Base-by-base conservation (phyloP, 1,140 invertebrate genomes). In the Varroa destructor region DNA sequence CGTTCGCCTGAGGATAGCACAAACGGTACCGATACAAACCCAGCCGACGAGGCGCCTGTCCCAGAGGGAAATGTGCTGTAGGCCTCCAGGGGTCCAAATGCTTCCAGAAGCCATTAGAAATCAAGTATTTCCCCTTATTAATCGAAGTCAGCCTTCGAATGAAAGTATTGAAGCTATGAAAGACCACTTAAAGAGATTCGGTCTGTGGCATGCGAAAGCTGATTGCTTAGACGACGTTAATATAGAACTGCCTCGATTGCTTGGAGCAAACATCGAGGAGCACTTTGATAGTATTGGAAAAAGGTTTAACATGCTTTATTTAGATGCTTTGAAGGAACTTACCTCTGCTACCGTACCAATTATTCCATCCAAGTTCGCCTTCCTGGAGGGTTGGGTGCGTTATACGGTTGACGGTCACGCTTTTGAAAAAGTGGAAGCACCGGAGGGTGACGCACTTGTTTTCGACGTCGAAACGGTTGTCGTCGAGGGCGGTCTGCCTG, bases 401-500 rank as follows among this genome's bases (percentile, higher is more conserved):
- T 97, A 97, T 79, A 74, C 77, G 70, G 36, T 72, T 55, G 74
- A 78, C 76, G 78, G 71, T 61, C 74, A 40, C 43, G 8, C 72
- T 12, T 67, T 40, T 12, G 56, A 75, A 73, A 55, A 71, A 55
- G 80, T 83, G n/a, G 74, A 76, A 40, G 82, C 74, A 76, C 84
- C 84, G 46, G 76, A 79, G 43, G 95, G 95, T 78, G 81, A 88
- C 76, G 87, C 86, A 5, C 78, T 97, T 8, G 85, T 99, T 71
- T 95, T 98, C 85, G 96, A 99, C 83, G 88, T 98, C 67, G 96
- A 99, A 84, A 88, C 94, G 12, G 88, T 94, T 76, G 84, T 95
- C 76, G 83, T 80, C 54, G 88, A 88, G 74, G 91, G 93, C 6
- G 85, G 87, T 74, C 82, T 86, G 55, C 94, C 96, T 2, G 91